Percentiles rank a stretch among this genome's conserved stretches.
These are phyloP conservation scores for Sympetrum striolatum DNA, from an alignment of 2,888 invertebrate genomes.

Conservation along the genomic window DNA sequence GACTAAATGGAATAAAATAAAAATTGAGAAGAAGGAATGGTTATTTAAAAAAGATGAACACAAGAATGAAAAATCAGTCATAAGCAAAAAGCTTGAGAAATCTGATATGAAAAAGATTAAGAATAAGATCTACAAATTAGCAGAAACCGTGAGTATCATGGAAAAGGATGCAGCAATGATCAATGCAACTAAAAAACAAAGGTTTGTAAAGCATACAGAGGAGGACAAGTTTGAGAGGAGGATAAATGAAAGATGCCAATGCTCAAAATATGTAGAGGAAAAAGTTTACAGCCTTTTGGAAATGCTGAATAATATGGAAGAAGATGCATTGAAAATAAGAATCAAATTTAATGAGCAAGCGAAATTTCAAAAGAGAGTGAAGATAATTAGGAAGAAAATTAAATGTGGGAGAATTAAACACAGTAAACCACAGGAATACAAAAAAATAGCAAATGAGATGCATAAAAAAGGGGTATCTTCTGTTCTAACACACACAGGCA, in stretches of 20 bases:
- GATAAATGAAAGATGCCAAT: not conserved
- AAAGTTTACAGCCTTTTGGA: not conserved
- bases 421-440: not conserved
- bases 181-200: not conserved
- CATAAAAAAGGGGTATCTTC: not conserved
- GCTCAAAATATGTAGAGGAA: not conserved
- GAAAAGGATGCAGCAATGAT: not conserved
- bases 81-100: not conserved
- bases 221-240: not conserved
- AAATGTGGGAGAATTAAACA: not conserved
- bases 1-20: not conserved
- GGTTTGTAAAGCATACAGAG: not conserved
- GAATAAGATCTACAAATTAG: not conserved
- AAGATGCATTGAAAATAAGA: not conserved
- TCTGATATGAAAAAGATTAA: not conserved
- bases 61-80: not conserved
- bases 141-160: not conserved
- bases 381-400: not conserved
- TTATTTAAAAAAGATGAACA: not conserved
- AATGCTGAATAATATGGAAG: not conserved
- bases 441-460: not conserved
- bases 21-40: not conserved
- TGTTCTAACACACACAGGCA: not conserved
- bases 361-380: not conserved
- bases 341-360: not conserved